phyloP scores from a whole-genome alignment of 2,113 vertebrate species.

The Macrotis lagotis region DNA sequence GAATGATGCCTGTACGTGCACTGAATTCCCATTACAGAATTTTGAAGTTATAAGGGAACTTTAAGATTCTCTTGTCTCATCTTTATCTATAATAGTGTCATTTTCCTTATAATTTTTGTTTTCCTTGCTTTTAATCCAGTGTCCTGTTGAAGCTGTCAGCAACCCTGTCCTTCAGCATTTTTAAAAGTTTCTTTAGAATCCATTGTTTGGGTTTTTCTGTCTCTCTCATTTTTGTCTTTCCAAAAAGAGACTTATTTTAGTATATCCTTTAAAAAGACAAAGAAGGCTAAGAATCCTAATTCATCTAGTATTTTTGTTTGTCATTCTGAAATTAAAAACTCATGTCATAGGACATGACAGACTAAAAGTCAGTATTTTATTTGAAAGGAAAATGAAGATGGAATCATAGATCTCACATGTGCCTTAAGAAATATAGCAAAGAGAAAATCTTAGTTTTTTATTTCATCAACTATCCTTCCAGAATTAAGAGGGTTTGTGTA shows the following conservation, averaged over 20 bases:
- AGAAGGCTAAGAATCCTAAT: neutral
- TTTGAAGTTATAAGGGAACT: neutral
- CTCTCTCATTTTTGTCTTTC: neutral
- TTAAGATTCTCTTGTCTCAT: neutral
- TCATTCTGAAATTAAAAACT: conserved; percentile 19
- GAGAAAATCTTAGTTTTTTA: neutral
- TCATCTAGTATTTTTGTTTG: conserved; percentile 1
- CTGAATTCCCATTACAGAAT: conserved; percentile 6
- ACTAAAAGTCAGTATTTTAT: neutral
- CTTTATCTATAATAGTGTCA: neutral
- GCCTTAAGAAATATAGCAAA: neutral
- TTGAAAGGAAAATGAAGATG: neutral
- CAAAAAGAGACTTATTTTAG: neutral
- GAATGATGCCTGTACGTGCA: neutral
- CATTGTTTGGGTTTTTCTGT: neutral
- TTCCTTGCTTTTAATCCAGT: conserved; percentile 15
- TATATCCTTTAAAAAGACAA: conserved; percentile 10
- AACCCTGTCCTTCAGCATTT: conserved; percentile 3
- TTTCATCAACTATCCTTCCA: neutral
- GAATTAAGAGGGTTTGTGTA: neutral
- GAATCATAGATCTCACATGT: neutral
- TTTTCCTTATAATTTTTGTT: conserved; percentile 11
- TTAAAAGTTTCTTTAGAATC: neutral
- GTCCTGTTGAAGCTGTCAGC: neutral
- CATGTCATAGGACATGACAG: neutral